Evolutionary conservation across 2,113 vertebrate genomes (phyloP).

Genomic region (Phasianus colchicus): DNA sequence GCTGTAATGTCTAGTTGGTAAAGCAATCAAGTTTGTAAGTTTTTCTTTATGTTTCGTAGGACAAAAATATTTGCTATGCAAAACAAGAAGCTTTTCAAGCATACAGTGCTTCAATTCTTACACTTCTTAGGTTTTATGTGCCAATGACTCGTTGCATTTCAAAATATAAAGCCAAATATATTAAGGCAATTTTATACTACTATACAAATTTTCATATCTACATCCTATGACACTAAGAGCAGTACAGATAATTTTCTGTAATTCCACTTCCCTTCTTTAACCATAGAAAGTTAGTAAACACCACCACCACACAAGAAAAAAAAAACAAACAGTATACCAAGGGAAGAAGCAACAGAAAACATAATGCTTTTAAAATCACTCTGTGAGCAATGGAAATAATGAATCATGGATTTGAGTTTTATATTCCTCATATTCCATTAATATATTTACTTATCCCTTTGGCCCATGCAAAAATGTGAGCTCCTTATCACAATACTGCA

Average conservation of each 20-base stretch:
- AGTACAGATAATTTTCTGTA: background rate
- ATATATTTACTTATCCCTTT: background rate
- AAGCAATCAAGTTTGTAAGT: background rate
- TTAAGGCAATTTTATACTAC: background rate
- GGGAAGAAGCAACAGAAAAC: background rate
- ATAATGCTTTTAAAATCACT: background rate
- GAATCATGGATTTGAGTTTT: background rate
- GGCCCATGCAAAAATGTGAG: background rate
- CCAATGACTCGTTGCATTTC: background rate
- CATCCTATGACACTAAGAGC: background rate
- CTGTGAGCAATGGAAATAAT: background rate
- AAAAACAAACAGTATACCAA: background rate
- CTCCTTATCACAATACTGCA: background rate
- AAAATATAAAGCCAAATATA: constrained; percentile 29
- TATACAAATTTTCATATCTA: background rate
- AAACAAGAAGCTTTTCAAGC: background rate
- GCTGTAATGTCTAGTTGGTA: background rate
- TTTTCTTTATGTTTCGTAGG: background rate
- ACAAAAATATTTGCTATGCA: background rate
- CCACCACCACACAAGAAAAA: background rate
- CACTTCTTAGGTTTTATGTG: background rate
- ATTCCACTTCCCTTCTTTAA: constrained; percentile 7
- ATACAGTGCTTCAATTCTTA: background rate
- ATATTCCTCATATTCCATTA: background rate
- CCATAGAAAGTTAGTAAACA: background rate